A percentile compares a stretch with the other conserved stretches of the same genome.
Conservation (phyloP, 2,113 vertebrate species). For the Paraplagusia blochii region DNA sequence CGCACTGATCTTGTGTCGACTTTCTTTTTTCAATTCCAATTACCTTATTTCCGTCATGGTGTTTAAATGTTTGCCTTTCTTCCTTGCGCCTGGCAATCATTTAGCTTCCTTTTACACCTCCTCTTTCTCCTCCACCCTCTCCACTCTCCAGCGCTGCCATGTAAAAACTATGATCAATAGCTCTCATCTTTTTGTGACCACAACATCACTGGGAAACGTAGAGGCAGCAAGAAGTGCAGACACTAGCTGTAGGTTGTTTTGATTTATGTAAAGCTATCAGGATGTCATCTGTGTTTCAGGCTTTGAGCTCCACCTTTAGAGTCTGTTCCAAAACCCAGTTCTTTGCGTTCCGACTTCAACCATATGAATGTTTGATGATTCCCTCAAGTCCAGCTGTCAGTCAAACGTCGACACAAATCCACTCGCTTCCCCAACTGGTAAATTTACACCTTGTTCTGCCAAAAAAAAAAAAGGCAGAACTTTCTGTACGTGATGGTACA, state of each 20-base stretch:
- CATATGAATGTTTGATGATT: slow-evolving; percentile 21
- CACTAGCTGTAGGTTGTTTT: slow-evolving; percentile 35
- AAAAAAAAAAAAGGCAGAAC: slow-evolving; percentile 12
- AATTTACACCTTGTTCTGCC: slow-evolving; percentile 18
- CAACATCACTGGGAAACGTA: slow-evolving; percentile 29
- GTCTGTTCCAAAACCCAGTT: slow-evolving; percentile 6
- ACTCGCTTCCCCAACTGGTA: slow-evolving; percentile 3
- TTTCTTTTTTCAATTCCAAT: slow-evolving; percentile 40
- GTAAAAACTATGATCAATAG: slow-evolving; percentile 38
- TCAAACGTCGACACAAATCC: slow-evolving; percentile 33
- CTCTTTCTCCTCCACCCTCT: not conserved
- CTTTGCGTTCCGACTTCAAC: slow-evolving; percentile 2
- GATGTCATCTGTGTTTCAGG: slow-evolving; percentile 3
- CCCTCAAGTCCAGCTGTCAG: slow-evolving; percentile 25
- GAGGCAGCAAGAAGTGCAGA: slow-evolving; percentile 9
- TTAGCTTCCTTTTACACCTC: not conserved
- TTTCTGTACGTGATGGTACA: not conserved
- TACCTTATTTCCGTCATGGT: not conserved
- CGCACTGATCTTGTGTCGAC: not conserved
- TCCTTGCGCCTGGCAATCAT: not conserved
- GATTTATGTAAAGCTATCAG: slow-evolving; percentile 25
- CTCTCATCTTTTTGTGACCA: slow-evolving; percentile 29
- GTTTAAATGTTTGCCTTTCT: not conserved
- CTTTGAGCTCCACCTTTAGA: not conserved
- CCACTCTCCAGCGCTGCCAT: slow-evolving; percentile 10